Conservation (phyloP, 2,113 vertebrate genomes). For the Phainopepla nitens region DNA sequence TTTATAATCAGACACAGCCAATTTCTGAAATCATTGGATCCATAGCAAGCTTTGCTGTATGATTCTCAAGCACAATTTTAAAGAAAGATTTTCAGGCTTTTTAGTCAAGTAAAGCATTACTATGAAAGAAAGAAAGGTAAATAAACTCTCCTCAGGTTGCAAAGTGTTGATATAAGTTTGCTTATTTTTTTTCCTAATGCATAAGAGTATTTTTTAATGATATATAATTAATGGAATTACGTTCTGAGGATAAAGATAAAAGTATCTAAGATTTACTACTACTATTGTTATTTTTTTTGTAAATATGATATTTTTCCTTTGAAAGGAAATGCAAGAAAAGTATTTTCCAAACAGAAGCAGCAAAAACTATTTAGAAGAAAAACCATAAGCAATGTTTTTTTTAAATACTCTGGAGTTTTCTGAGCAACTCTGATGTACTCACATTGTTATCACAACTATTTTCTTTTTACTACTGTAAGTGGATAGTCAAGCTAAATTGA, state of each 20-base stretch:
- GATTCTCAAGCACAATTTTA: background rate
- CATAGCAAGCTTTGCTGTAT: background rate
- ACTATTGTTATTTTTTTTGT: background rate
- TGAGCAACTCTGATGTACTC: conserved; percentile 51
- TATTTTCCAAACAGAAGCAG: conserved; percentile 56
- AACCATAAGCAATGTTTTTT: background rate
- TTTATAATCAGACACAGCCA: conserved; percentile 15
- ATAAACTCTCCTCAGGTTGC: background rate
- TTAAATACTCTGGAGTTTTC: conserved; percentile 60
- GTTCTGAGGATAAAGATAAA: background rate
- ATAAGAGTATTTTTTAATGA: background rate
- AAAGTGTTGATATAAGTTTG: background rate
- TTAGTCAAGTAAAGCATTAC: background rate
- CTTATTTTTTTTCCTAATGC: background rate
- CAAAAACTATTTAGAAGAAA: conserved; percentile 27
- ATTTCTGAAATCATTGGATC: background rate
- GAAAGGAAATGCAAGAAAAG: conserved; percentile 37
- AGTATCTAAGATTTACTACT: background rate
- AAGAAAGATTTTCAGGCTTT: background rate
- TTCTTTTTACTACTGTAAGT: conserved; percentile 56
- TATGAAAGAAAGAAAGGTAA: background rate
- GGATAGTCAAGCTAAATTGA: conserved; percentile 69
- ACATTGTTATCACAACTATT: conserved; percentile 39
- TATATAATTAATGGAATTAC: background rate
- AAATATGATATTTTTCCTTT: background rate